Evolutionary conservation across 2,888 invertebrate genomes (phyloP).

Genomic region (Spodoptera picta): DNA sequence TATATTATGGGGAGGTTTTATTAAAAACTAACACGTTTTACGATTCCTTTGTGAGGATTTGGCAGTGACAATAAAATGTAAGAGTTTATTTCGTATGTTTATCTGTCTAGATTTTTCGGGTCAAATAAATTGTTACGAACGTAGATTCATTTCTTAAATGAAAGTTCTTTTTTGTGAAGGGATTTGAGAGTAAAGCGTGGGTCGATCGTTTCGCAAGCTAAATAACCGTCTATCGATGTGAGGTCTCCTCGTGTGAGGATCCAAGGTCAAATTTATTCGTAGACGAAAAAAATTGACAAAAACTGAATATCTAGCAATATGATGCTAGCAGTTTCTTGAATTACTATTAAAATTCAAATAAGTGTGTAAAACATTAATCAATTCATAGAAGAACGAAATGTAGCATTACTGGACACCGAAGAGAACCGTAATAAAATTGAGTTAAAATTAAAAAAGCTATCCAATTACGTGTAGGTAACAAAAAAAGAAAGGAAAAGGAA

Average conservation of each 20-base stretch:
- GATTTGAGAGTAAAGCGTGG: too few species aligned
- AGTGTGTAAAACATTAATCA: too few species aligned
- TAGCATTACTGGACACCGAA: too few species aligned
- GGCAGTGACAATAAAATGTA: slow-evolving; percentile 42
- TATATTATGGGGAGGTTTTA: slow-evolving; percentile 35
- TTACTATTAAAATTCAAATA: too few species aligned
- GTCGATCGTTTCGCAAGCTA: too few species aligned
- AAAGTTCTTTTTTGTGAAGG: slow-evolving; percentile 3
- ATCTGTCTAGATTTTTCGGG: slow-evolving; percentile 43
- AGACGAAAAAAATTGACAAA: too few species aligned
- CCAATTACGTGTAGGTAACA: not conserved
- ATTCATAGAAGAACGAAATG: too few species aligned
- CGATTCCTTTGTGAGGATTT: slow-evolving; percentile 38
- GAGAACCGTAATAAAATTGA: not conserved
- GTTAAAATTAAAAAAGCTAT: not conserved
- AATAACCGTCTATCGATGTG: too few species aligned
- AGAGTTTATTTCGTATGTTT: slow-evolving; percentile 39
- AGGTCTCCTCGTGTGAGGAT: too few species aligned
- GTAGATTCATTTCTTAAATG: slow-evolving; percentile 5
- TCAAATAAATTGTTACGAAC: slow-evolving; percentile 46
- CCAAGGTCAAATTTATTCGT: too few species aligned
- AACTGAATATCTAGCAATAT: too few species aligned
- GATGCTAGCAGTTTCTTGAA: too few species aligned
- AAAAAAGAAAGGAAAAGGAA: slow-evolving; percentile 3
- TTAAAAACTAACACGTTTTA: slow-evolving; percentile 53